phyloP scores from a whole-genome alignment of 2,113 vertebrate species.

The Pandion haliaetus region DNA sequence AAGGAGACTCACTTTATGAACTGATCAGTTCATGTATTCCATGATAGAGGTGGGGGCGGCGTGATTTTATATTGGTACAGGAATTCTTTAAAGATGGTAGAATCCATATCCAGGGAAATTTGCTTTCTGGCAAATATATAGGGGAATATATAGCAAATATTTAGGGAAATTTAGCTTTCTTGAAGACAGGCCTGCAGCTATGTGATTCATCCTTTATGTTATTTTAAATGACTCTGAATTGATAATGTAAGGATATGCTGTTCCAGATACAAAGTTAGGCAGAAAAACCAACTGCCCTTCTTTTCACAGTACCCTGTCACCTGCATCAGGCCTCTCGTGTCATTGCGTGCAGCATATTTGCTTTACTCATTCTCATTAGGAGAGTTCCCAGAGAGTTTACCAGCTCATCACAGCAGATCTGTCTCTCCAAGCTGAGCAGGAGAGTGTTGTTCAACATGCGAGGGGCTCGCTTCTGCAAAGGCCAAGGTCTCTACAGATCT shows the following conservation, averaged over 20 bases:
- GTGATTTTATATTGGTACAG: background rate
- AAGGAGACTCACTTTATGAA: background rate
- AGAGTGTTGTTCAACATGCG: background rate
- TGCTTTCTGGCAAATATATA: background rate
- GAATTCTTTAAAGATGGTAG: background rate
- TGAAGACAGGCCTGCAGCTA: background rate
- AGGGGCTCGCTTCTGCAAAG: background rate
- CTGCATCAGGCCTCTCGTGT: fast-evolving
- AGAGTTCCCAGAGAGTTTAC: background rate
- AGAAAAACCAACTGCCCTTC: background rate
- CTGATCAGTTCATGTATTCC: background rate
- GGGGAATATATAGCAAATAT: background rate
- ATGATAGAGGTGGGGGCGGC: background rate
- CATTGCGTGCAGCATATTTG: background rate
- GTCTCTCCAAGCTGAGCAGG: background rate
- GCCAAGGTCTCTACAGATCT: background rate
- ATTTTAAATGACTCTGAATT: background rate
- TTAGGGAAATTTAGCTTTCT: background rate
- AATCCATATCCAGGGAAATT: background rate
- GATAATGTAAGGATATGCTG: background rate
- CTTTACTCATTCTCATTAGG: background rate
- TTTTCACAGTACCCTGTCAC: background rate
- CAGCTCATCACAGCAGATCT: background rate
- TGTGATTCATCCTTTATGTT: background rate
- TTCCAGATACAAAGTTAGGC: background rate